Base-by-base conservation (phyloP, 2,113 vertebrate species). In the Peromyscus leucopus region DNA sequence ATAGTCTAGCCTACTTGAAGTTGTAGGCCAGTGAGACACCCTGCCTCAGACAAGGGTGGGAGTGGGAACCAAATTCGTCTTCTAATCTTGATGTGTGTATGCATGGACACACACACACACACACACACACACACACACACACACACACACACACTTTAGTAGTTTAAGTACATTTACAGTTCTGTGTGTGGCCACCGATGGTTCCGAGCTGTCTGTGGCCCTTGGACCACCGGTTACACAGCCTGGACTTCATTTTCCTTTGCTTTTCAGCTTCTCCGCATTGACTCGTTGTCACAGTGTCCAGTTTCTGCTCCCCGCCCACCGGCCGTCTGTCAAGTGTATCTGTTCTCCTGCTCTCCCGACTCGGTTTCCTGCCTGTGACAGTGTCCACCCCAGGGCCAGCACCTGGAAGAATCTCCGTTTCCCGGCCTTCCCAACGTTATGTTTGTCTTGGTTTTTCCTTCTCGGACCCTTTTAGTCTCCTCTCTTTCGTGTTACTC, bases 371-470 rank as follows among this genome's bases (percentile, higher is more conserved):
- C 33, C 42, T 86, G 46, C n/a, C 65, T 82, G 72, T 71, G 93
- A 83, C 90, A 67, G 15, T 93, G 16, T 83, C 93, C 90, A 85
- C 39, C 16, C 61, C 22, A 39, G 61, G 19, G 19, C 24, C 51
- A 31, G 89, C 10, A 39, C 51, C 22, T 93, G 46, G 48, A 85
- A 26, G 67, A 97, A 67, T 90, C 69, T 93, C 71, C 63, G 19
- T 93, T 91, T 87, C 5, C 7, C 12, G 87, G 63, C 28, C 46
- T 92, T 87, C 19, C 39, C 22, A 75, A 5, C 4, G 39, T 61
- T 11, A 59, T 90, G 24, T 95, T 51, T 94, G 24, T 71, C 69
- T 91, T 85, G 33, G 69, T 86, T 95, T 33, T 90, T 95, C 42
- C 65, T 89, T 91, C 87, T 92, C 48, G 85, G 46, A 67, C 7